These are phyloP conservation scores for Carettochelys insculpta DNA, from an alignment of 2,113 vertebrate genomes.

Conservation along the genomic window DNA sequence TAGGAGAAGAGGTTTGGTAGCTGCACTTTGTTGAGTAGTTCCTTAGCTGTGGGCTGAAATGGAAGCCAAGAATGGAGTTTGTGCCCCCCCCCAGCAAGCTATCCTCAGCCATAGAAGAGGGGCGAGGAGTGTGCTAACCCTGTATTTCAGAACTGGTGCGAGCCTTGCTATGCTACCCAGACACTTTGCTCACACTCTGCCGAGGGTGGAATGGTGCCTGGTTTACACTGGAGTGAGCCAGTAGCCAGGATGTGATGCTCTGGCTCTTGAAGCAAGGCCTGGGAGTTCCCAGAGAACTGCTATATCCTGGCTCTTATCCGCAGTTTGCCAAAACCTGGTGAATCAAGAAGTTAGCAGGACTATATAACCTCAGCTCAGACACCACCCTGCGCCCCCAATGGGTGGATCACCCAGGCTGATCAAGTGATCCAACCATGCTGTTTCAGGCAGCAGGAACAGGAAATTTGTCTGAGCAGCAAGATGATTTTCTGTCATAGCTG, in stretches of 20 bases:
- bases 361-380: not conserved
- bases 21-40: not conserved
- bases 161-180: not conserved
- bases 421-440: not conserved
- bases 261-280: not conserved
- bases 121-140: not conserved
- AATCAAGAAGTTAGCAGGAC: not conserved
- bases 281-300: not conserved
- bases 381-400: not conserved
- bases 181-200: not conserved
- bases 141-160: not conserved
- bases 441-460: not conserved
- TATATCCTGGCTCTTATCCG: not conserved
- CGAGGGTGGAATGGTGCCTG: not conserved
- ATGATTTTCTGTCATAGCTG: not conserved
- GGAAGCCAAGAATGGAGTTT: not conserved
- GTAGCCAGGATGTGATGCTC: not conserved
- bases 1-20: not conserved
- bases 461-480: not conserved
- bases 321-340: not conserved
- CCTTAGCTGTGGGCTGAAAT: conserved; percentile 7
- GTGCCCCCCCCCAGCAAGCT: not conserved
- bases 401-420: not conserved
- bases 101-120: not conserved
- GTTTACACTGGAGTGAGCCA: not conserved